Evolutionary conservation across 2,888 invertebrate species (phyloP).

Genomic region (Lycaena phlaeas): DNA sequence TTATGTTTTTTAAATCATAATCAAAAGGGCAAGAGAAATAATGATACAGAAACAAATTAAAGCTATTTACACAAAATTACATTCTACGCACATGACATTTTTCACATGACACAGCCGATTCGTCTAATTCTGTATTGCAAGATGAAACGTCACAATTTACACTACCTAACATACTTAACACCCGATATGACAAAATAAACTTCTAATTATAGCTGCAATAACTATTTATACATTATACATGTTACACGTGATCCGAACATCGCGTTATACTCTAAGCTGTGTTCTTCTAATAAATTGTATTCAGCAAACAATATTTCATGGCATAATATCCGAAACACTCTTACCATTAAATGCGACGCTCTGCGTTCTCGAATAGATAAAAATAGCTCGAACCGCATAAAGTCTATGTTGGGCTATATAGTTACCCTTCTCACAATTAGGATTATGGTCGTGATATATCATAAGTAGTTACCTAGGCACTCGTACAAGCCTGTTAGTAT

Average conservation of each 20-base stretch:
- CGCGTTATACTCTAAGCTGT: conserved; percentile 60
- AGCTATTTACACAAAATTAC: conserved; percentile 54
- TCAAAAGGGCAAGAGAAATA: conserved; percentile 28
- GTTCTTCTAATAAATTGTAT: conserved; percentile 41
- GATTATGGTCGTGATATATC: conserved; percentile 65
- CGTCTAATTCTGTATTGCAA: conserved; percentile 61
- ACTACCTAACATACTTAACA: conserved; percentile 71
- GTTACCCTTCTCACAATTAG: conserved; percentile 68
- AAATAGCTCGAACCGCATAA: conserved; percentile 51
- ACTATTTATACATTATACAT: conserved; percentile 71
- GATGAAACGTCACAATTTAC: conserved; percentile 61
- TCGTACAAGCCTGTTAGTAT: conserved; percentile 55
- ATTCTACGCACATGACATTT: conserved; percentile 56
- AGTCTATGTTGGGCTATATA: conserved; percentile 20
- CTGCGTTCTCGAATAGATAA: conserved; percentile 48
- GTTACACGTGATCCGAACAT: conserved; percentile 44
- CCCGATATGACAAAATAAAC: conserved; percentile 73
- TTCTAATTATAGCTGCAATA: conserved; percentile 72
- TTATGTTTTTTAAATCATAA: conserved; percentile 8
- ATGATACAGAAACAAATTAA: conserved; percentile 16
- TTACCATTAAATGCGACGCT: conserved; percentile 29
- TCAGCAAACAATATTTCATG: conserved; percentile 45
- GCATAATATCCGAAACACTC: conserved; percentile 33
- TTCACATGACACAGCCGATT: conserved; percentile 71
- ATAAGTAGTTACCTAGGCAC: conserved; percentile 70